Evolutionary conservation across 2,888 invertebrate species (phyloP), one percentile per base, ranked within the genome.

Genomic region (Aphodius granarius): DNA sequence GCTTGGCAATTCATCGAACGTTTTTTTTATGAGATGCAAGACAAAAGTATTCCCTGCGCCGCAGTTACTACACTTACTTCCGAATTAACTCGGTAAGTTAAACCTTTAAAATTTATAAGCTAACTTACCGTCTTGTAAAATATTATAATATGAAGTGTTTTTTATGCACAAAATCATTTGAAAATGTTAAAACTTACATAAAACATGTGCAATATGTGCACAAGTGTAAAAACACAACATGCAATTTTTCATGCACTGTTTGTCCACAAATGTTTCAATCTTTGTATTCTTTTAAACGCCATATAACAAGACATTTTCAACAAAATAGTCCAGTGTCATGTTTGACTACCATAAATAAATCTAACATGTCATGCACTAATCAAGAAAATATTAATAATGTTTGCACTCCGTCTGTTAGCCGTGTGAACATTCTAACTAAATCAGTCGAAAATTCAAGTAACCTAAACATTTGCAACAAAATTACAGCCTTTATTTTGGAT

Each of bases 401-500:
- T 66, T 66, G 18, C 20, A 66, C 66, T 66, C 20, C 66, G 5
- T 66, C 66, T 66, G 66, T 66, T 17, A 66, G 18, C 66, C 18
- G 17, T 18, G 13, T 17, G 20, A 66, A 43, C 43, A 43, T 43
- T 43, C 13, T 20, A 66, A 66, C 19, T 66, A 66, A 66, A 66
- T 16, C 66, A 66, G 15, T 66, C 17, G 17, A 66, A 66, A 66
- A 66, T 17, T 66, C 18, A 0, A 66, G 20, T 66, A 66, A 18
- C 66, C 66, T 66, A 66, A 16, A 66, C 20, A 19, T 66, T 66
- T 66, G 17, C 66, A 17, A 66, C 66, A 66, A 66, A 66, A 5
- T 66, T 66, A 66, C 66, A 66, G 66, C 66, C 19, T 66, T 66
- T 66, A 66, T 66, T n/a, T n/a, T n/a, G n/a, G n/a, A n/a, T n/a